A percentile compares a stretch with the other conserved stretches of the same genome.
Conservation (phyloP, 2,888 invertebrate species). For the Sarcophaga subvicina region DNA sequence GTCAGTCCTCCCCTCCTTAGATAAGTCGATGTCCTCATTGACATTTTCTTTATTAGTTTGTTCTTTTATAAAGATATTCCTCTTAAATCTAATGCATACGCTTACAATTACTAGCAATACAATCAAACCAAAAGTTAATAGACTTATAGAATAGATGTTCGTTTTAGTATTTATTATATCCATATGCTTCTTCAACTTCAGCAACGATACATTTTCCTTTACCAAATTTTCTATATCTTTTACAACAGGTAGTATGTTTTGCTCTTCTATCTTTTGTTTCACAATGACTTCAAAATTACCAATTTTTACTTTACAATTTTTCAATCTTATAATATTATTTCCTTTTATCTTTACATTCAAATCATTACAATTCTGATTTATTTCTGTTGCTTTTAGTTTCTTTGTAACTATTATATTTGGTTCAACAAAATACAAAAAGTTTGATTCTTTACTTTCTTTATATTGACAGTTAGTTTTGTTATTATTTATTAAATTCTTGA, state of each 20-base stretch:
- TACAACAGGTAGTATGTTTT: neutral
- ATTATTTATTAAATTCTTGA: constrained; percentile 15
- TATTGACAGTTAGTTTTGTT: constrained; percentile 15
- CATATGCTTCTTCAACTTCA: too few relatives aligned
- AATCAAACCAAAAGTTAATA: too few relatives aligned
- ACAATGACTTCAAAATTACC: constrained; percentile 23
- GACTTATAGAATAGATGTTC: too few relatives aligned
- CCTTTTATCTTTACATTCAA: constrained; percentile 3
- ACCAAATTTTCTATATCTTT: too few relatives aligned
- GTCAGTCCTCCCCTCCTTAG: neutral
- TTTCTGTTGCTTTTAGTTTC: constrained; percentile 8
- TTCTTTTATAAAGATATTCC: neutral
- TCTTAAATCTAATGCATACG: too few relatives aligned
- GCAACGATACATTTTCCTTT: too few relatives aligned
- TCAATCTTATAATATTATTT: constrained; percentile 9
- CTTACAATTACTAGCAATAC: too few relatives aligned
- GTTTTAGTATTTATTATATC: too few relatives aligned
- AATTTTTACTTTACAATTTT: constrained; percentile 34
- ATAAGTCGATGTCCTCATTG: constrained; percentile 20
- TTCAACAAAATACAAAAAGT: constrained; percentile 13
- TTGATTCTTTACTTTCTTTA: neutral
- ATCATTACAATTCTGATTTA: constrained; percentile 33
- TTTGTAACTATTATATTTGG: constrained; percentile 16
- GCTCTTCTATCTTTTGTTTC: neutral
- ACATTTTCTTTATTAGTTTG: neutral